phyloP scores from a whole-genome alignment of 1,140 invertebrate genomes.

The Contarinia nasturtii region DNA sequence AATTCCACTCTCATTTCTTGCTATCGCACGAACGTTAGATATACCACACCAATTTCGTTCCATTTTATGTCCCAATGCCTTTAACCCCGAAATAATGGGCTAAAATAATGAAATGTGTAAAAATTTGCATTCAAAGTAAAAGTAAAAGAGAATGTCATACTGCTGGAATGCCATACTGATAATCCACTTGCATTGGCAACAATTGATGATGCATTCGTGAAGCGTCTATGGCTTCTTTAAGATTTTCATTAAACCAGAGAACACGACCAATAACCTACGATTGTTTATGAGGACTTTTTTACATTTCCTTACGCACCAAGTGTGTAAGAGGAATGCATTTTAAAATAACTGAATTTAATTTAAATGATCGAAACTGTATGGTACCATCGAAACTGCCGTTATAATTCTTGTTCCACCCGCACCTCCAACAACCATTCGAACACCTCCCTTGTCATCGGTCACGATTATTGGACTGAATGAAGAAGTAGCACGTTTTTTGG shows the following conservation, averaged over 20 bases:
- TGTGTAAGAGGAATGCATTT: neutral
- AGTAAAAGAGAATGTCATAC: constrained; percentile 23
- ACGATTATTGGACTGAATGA: constrained; percentile 83
- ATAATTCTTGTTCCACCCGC: constrained; percentile 88
- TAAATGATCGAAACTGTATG: too few relatives aligned
- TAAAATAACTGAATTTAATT: too few relatives aligned
- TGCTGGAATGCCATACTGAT: constrained; percentile 56
- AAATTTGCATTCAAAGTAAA: too few relatives aligned
- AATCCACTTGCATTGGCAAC: constrained; percentile 57
- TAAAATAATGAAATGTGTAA: constrained; percentile 28
- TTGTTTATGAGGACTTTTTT: too few relatives aligned
- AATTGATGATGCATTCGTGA: constrained; percentile 86
- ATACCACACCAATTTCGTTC: constrained; percentile 31
- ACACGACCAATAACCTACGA: constrained; percentile 56
- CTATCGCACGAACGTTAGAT: constrained; percentile 51
- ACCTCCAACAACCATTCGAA: constrained; percentile 65
- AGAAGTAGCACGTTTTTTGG: constrained; percentile 72
- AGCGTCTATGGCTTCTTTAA: constrained; percentile 77
- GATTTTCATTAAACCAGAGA: constrained; percentile 64
- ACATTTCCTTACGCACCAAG: too few relatives aligned
- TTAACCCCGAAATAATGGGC: constrained; percentile 42
- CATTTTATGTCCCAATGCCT: constrained; percentile 44
- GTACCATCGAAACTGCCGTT: constrained; percentile 59
- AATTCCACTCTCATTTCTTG: constrained; percentile 36
- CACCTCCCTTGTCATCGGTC: constrained; percentile 46